Base-by-base conservation (phyloP, 1,140 invertebrate species). In the Pseudomyrmex cubaensis region DNA sequence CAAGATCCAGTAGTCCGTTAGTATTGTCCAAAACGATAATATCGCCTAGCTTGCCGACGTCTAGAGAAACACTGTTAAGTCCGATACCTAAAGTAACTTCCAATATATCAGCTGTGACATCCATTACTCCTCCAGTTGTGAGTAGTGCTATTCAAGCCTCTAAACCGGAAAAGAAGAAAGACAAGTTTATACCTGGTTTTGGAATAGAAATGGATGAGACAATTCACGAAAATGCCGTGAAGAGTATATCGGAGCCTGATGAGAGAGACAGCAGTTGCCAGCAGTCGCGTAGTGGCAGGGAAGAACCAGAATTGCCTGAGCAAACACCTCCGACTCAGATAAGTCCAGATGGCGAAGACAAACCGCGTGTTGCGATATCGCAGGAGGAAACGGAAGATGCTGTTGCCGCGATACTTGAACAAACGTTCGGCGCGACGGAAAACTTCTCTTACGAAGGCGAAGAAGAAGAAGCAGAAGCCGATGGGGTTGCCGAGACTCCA, bases 321-420 rank as follows among this genome's bases (percentile, higher is more conserved):
- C 75, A 92, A 0, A 85, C 89, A 5, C 91, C 92, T 46, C 92
- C 93, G 0, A 82, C 91, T 2, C 91, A 96, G 88, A 89, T 35
- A 35, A 35, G 35, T 35, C 35, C 35, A 7, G 35, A 35, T 35
- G 35, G 94, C 1, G 97, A 97, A 83, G 97, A 98, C 84, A 98
- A 98, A 90, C 96, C 97, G 0, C 95, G 97, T 59, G 96, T 97
- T 1, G 95, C 97, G 0, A 98, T 98, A 87, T 98, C 97, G 0
- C 97, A 98, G 93, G 98, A 98, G 94, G 98, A 98, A 94, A 98
- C 98, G 0, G 97, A 98, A 91, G 98, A 98, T 93, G 98, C 98
- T 0, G 98, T 98, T 0, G 98, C 98, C 2, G 98, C 97, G 8
- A 92, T 98, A 5, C 92, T 98, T 25, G 97, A 97, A 52, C 97